Conservation (phyloP, 2,113 vertebrate genomes). For the Phoenicopterus ruber region DNA sequence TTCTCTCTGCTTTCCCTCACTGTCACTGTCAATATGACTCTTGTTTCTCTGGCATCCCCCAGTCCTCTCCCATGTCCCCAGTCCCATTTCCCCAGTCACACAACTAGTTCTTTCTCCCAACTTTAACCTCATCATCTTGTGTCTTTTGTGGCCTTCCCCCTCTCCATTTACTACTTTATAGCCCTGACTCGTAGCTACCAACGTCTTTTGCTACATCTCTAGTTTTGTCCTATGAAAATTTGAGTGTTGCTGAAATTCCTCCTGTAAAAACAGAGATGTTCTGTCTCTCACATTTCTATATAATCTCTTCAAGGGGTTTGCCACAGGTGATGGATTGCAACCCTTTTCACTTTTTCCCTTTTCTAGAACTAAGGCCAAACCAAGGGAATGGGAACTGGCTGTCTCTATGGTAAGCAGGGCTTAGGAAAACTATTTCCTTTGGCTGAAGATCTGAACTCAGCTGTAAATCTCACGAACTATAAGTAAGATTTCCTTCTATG, state of each 20-base stretch:
- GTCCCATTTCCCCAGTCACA: not conserved
- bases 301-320: not conserved
- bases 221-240: not conserved
- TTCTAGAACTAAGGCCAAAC: not conserved
- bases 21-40: not conserved
- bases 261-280: not conserved
- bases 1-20: not conserved
- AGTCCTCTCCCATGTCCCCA: not conserved
- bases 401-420: not conserved
- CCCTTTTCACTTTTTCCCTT: not conserved
- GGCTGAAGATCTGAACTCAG: not conserved
- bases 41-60: not conserved
- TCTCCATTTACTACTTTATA: not conserved
- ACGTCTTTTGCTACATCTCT: not conserved
- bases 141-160: not conserved
- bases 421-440: not conserved
- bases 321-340: not conserved
- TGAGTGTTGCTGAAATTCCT: not conserved
- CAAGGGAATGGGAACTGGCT: not conserved
- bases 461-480: not conserved
- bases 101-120: not conserved
- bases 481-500: not conserved
- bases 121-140: not conserved
- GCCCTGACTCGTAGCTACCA: not conserved
- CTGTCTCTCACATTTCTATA: not conserved